A percentile compares a stretch with the other conserved stretches of the same genome.
phyloP scores from a whole-genome alignment of 2,113 vertebrate species.

The Columba janthina region DNA sequence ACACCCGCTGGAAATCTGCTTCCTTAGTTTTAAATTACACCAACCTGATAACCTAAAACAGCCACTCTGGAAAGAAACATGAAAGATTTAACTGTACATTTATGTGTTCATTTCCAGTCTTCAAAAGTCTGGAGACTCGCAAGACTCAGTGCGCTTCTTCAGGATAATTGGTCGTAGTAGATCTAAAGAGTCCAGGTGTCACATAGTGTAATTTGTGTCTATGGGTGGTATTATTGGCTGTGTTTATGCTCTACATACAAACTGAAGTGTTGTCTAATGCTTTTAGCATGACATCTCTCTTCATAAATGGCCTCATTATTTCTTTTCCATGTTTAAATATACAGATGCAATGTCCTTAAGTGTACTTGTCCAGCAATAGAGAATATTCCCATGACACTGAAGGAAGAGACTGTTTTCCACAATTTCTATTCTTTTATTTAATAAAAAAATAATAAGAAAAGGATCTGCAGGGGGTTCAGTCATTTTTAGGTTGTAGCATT shows the following conservation, averaged over 20 bases:
- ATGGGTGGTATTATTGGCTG: neutral
- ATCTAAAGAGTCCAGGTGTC: neutral
- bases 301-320: slow-evolving; percentile 9
- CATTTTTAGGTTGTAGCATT: neutral
- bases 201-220: neutral
- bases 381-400: neutral
- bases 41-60: neutral
- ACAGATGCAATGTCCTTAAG: neutral
- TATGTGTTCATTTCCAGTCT: neutral
- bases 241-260: neutral
- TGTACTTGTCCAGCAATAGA: neutral
- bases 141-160: neutral
- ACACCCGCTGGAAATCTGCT: neutral
- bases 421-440: neutral
- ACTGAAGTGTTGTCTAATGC: neutral
- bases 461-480: neutral
- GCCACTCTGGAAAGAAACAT: neutral
- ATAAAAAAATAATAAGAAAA: neutral
- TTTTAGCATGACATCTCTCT: neutral
- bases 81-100: neutral
- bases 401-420: neutral
- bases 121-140: neutral
- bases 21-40: neutral
- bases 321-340: neutral
- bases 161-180: neutral